Evolutionary conservation across 2,113 vertebrate genomes (phyloP), one percentile per base, ranked within the genome.

Genomic region (Python bivittatus): DNA sequence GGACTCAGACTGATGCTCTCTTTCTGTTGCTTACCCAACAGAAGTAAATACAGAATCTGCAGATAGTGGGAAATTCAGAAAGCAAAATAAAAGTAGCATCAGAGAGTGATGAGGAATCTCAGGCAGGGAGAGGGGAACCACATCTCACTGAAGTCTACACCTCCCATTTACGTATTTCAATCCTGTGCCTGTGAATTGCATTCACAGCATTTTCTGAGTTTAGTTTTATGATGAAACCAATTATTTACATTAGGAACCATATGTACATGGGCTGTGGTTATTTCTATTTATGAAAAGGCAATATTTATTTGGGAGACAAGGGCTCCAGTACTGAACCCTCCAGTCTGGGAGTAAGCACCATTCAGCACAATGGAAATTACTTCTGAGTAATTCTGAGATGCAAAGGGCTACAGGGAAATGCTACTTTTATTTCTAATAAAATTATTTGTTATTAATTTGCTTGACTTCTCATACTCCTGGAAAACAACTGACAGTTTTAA

Each of bases 221-320:
- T 89, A 38, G n/a, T 79, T 53, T 58, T 54, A 64, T 29, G 25
- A 92, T 86, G 38, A 84, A 91, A 64, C 52, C n/a, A 86, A 93
- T 84, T 91, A 84, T 84, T 91, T 93, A 58, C 84, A 90, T 1
- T 48, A 56, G 17, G 42, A 87, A 52, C 4, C 38, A 53, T 87
- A 48, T 54, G 58, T 90, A 17, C 38, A 48, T 57, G 52, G 57
- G 58, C 17, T 89, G 33, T 53, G n/a, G 61, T 72, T 52, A n/a
- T 92, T 91, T 92, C 89, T 93, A 90, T 88, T 88, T 93, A 84
- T 91, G 38, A 44, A 87, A 90, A 88, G 33, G 89, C 83, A 53
- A 83, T 93, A 88, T 79, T 88, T 93, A 87, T 22, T 91, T 88
- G 64, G 44, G 68, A 64, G 33, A 54, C 20, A 20, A 58, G 57